phyloP scores from a whole-genome alignment of 2,113 vertebrate genomes.

The Tringa solitaria region DNA sequence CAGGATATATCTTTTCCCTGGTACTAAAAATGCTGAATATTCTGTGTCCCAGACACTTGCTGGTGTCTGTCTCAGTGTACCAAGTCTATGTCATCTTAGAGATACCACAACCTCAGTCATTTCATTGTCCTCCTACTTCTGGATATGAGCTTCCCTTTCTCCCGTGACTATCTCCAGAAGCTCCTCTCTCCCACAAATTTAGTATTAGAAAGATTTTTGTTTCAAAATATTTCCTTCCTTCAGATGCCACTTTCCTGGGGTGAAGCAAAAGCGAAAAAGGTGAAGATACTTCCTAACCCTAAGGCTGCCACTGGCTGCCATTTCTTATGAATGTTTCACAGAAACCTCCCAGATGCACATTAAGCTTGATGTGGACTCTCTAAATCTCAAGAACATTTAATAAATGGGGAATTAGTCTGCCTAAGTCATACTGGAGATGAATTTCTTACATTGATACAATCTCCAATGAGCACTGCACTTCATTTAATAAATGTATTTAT shows the following conservation, averaged over 20 bases:
- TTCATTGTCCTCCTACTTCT: not conserved
- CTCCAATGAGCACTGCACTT: conserved; percentile 46
- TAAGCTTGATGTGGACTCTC: conserved; percentile 42
- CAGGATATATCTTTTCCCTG: not conserved
- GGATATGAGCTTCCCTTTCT: not conserved
- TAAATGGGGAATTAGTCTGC: conserved; percentile 56
- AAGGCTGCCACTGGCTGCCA: not conserved
- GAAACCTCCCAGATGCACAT: conserved; percentile 22
- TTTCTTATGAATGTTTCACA: not conserved
- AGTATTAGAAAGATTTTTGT: not conserved
- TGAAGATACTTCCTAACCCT: not conserved
- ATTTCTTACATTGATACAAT: conserved; percentile 51
- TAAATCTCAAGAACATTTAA: conserved; percentile 60
- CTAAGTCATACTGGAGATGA: conserved; percentile 51
- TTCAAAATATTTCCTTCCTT: not conserved
- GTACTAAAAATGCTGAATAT: not conserved
- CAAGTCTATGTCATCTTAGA: not conserved
- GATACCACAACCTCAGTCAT: not conserved
- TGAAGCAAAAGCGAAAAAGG: not conserved
- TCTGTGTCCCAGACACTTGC: not conserved
- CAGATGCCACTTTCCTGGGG: not conserved
- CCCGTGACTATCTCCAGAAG: not conserved
- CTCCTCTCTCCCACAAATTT: not conserved
- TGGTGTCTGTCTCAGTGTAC: not conserved
- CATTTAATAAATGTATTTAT: conserved; percentile 75